Conservation (phyloP, 2,113 vertebrate genomes). For the Chauna torquata region DNA sequence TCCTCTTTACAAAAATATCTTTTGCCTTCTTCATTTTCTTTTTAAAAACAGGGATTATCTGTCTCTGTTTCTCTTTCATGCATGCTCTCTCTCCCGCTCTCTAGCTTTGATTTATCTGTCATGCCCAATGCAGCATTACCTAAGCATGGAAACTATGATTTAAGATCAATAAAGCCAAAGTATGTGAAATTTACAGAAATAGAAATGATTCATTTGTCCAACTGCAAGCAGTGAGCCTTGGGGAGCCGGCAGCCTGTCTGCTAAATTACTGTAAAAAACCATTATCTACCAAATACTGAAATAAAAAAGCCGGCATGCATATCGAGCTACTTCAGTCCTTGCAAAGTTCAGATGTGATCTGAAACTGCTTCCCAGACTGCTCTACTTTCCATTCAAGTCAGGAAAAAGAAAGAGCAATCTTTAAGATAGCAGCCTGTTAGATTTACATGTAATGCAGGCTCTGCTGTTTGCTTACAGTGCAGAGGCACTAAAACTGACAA, state of each 20-base stretch:
- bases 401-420: neutral
- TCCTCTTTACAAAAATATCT: slow-evolving; percentile 24
- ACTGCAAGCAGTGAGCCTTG: neutral
- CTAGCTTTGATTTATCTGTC: slow-evolving; percentile 52
- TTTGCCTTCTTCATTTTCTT: slow-evolving; percentile 32
- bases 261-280: neutral
- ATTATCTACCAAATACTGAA: neutral
- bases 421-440: neutral
- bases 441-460: neutral
- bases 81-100: neutral
- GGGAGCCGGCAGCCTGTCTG: neutral
- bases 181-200: slow-evolving; percentile 15
- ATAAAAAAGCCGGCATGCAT: neutral
- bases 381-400: neutral
- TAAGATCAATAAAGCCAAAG: slow-evolving; percentile 44
- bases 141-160: slow-evolving; percentile 57
- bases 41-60: slow-evolving; percentile 58
- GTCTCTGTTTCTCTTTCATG: neutral
- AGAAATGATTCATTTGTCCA: neutral
- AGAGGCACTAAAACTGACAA: neutral
- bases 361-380: neutral
- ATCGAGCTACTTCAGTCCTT: neutral
- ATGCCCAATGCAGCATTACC: slow-evolving; percentile 30
- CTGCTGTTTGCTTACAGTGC: neutral
- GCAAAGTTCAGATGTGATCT: neutral